These are phyloP conservation scores for Mechanitis mazaeus DNA, from an alignment of 2,888 invertebrate species.

Conservation along the genomic window DNA sequence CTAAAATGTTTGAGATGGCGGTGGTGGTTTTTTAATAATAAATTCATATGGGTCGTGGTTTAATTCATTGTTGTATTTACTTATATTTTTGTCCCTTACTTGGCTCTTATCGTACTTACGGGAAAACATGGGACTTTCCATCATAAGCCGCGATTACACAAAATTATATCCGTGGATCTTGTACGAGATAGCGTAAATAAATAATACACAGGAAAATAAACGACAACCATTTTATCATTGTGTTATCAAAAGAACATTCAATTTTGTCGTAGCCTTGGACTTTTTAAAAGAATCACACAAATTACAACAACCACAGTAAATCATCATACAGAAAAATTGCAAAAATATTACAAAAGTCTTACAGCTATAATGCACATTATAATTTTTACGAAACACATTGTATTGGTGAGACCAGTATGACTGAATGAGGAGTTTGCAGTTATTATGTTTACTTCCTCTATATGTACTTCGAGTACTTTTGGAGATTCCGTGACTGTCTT, in stretches of 20 bases:
- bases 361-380: constrained; percentile 3
- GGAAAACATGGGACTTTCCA: no score
- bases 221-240: neutral
- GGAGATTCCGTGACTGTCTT: constrained; percentile 25
- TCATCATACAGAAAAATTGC: constrained; percentile 10
- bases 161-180: neutral
- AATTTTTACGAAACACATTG: neutral
- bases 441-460: constrained; percentile 20
- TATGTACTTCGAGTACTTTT: constrained; percentile 22
- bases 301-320: constrained; percentile 15
- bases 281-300: constrained; percentile 10
- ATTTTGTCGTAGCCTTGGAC: constrained; percentile 15
- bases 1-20: no score
- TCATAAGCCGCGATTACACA: no score
- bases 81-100: no score
- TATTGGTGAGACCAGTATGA: constrained; percentile 7
- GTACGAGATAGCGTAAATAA: neutral
- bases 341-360: constrained; percentile 12
- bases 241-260: neutral
- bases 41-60: no score
- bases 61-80: no score
- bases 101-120: no score
- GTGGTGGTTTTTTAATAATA: no score
- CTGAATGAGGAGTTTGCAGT: constrained; percentile 23
- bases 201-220: constrained; percentile 2